Evolutionary conservation across 2,888 invertebrate species (phyloP).

Genomic region (Auanema freiburgensis): DNA sequence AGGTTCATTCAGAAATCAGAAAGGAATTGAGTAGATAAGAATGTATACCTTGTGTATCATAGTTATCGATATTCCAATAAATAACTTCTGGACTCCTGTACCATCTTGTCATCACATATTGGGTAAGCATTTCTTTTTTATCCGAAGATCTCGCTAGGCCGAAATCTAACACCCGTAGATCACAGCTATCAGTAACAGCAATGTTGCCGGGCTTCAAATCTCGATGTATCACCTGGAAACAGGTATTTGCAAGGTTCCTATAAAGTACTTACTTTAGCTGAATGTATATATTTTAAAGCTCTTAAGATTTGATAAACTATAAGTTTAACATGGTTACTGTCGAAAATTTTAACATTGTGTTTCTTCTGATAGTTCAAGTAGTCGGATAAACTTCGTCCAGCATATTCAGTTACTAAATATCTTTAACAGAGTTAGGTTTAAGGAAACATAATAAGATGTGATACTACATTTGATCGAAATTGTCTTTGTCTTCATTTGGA

Average conservation of each 20-base stretch:
- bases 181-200: conserved; percentile 48
- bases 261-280: conserved; percentile 59
- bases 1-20: neutral
- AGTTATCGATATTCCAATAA: conserved; percentile 59
- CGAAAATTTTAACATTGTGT: conserved; percentile 74
- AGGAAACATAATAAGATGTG: neutral
- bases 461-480: conserved; percentile 55
- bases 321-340: conserved; percentile 96
- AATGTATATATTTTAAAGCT: conserved; percentile 76
- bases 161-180: conserved; percentile 60
- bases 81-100: conserved; percentile 62
- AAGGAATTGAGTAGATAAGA: conserved; percentile 7
- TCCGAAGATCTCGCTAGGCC: conserved; percentile 56
- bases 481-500: conserved; percentile 41
- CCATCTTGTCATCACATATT: conserved; percentile 60
- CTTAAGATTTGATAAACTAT: conserved; percentile 94
- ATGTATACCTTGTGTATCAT: conserved; percentile 37
- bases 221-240: conserved; percentile 57
- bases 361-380: conserved; percentile 42
- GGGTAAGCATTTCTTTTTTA: conserved; percentile 34
- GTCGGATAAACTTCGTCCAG: conserved; percentile 51
- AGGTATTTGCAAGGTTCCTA: no score
- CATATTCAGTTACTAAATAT: conserved; percentile 60
- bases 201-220: conserved; percentile 62
- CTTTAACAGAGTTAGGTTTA: conserved; percentile 34